Evolutionary conservation across 2,113 vertebrate genomes (phyloP), one percentile per base, ranked within the genome.

Genomic region (Parotia lawesii): DNA sequence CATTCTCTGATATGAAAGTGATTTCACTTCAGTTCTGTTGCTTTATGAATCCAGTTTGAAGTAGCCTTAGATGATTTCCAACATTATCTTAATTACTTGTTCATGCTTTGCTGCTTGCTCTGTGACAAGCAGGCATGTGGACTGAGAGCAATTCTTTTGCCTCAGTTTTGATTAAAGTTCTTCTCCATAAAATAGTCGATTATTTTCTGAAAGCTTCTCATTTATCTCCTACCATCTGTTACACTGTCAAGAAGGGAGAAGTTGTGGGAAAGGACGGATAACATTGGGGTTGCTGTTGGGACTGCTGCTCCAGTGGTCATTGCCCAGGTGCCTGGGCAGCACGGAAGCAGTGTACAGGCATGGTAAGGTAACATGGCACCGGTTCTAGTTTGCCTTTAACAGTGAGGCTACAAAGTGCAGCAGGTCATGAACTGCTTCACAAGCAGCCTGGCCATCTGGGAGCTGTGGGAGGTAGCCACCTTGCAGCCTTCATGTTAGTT

Each of bases 391-490:
- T 70, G 64, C 67, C 64, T 90, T 73, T 54, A 44, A 25, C 48
- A 28, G 28, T 51, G 60, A 67, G 35, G 29, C 67, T 71, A 11
- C 82, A 74, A 73, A 66, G 64, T 83, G 72, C 72, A 56, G 64
- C 82, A 74, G 75, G 83, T 86, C 60, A 48, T 42, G 69, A 77
- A 31, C 82, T 86, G 67, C 50, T 91, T 94, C 51, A 47, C 29
- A 54, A 76, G 71, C 86, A 82, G 45, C 58, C 70, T 86, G 88
- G 56, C 85, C 90, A 86, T 88, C 90, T 95, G 88, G 75, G 83
- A 93, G 72, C 82, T 80, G 92, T 85, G 72, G 88, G 79, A 96
- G 76, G 83, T 77, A 90, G 85, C 85, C 86, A 88, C 69, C 88
- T 95, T 8, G 2, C 67, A 93, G 78, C 35, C 75, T 85, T 85